Base-by-base conservation (phyloP, 2,113 vertebrate genomes). In the Microtus pennsylvanicus region DNA sequence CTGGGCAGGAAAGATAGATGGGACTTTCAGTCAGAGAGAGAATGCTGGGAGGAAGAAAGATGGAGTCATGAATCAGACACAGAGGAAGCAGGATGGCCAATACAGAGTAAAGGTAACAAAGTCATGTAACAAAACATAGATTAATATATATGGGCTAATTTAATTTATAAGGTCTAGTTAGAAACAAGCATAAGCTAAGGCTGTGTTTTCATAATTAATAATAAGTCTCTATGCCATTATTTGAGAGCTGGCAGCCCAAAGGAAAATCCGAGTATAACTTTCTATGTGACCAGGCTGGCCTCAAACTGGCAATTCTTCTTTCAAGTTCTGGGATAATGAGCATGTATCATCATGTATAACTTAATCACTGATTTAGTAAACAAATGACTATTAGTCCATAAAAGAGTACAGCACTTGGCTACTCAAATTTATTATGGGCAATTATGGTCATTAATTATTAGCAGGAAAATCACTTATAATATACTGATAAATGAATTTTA, bases 401-500 rank as follows among this genome's bases (percentile, higher is more conserved):
- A 87, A 67, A 55, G 16, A 24, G 0, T 42, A 70, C 50, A 21
- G 2, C 75, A 72, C n/a, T 95, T 30, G 85, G 5, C 19, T 42
- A 85, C 67, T 63, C 95, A 63, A 47, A 75, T 80, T 69, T 87
- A 89, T 88, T 85, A 42, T 10, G 12, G 4, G 81, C 52, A 81
- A 89, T 90, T 80, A 42, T 10, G 12, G 4, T 85, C 52, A 86
- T 81, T 45, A 89, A 93, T 92, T 87, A 70, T 86, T 80, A 76
- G 47, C 58, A 86, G 30, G 17, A 10, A 96, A 90, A 76, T 72
- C 0, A 76, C 70, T 89, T 81, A 45, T 9, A 52, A 47, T 77
- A 74, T 42, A 72, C 30, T 77, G 35, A 82, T 52, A 4, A 69
- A 87, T 83, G 11, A 65, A 77, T 67, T 94, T 91, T 77, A 70